These are phyloP conservation scores for Entomobrya multifasciata DNA, from an alignment of 2,888 invertebrate genomes.

Conservation along the genomic window DNA sequence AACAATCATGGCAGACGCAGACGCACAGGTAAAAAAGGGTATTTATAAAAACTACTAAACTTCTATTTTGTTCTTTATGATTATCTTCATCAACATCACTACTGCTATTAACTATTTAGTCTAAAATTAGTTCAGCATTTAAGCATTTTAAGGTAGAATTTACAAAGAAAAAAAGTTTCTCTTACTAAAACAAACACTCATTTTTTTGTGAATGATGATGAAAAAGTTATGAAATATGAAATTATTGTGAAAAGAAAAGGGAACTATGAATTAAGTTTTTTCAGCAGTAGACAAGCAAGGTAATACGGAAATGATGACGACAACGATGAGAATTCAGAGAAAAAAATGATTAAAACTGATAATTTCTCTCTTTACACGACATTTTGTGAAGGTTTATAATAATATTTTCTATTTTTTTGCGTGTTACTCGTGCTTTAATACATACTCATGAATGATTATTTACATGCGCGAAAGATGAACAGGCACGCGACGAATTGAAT, in stretches of 20 bases:
- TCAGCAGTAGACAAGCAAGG: neutral
- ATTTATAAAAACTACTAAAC: neutral
- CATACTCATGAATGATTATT: no score
- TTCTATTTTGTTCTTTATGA: slow-evolving; percentile 5
- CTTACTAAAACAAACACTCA: slow-evolving; percentile 60
- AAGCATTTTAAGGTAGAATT: neutral
- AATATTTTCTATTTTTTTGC: neutral
- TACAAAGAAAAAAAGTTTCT: slow-evolving; percentile 49
- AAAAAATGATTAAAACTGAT: neutral
- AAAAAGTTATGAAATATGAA: slow-evolving; percentile 1
- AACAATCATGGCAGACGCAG: no score
- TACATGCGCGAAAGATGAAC: neutral
- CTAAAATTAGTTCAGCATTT: slow-evolving; percentile 60
- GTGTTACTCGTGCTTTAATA: neutral
- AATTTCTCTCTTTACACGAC: neutral
- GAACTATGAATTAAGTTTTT: neutral
- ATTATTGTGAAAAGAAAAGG: neutral
- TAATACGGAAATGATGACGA: slow-evolving; percentile 34
- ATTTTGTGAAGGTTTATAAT: neutral
- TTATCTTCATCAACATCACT: neutral
- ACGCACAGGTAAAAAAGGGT: no score
- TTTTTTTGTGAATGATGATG: slow-evolving; percentile 25
- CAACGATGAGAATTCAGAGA: neutral
- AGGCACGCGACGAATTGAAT: neutral
- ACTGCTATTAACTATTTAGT: slow-evolving; percentile 29